These are phyloP conservation scores for Incurvaria masculella DNA, from an alignment of 2,888 invertebrate genomes.

Conservation along the genomic window DNA sequence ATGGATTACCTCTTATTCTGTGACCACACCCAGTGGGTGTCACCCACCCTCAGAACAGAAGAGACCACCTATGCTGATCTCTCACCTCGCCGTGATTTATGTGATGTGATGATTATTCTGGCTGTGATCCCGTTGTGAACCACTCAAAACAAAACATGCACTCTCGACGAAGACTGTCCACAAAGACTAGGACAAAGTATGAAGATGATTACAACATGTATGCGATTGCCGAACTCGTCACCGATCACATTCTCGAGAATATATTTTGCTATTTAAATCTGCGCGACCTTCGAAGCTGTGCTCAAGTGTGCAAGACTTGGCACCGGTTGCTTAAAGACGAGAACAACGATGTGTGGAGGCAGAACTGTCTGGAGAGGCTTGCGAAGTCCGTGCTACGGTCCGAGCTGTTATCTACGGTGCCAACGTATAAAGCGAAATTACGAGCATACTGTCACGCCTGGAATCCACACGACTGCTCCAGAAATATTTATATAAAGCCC, in stretches of 20 bases:
- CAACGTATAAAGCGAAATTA: constrained; percentile 90
- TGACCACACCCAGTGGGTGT: no score
- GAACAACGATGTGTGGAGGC: constrained; percentile 94
- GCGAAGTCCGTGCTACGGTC: constrained; percentile 85
- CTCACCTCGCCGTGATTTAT: no score
- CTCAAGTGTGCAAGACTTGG: constrained; percentile 93
- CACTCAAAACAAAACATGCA: no score
- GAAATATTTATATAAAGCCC: constrained; percentile 94
- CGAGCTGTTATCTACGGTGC: constrained; percentile 82
- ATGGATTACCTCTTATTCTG: no score
- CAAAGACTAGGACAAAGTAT: constrained; percentile 5
- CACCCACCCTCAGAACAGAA: no score
- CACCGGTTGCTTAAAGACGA: constrained; percentile 86
- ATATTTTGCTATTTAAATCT: constrained; percentile 90
- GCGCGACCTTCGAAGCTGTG: constrained; percentile 83
- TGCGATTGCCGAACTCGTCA: constrained; percentile 61
- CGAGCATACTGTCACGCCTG: constrained; percentile 93
- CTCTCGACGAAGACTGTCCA: not conserved
- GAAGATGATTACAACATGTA: constrained; percentile 47
- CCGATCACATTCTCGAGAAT: constrained; percentile 81
- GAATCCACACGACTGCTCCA: constrained; percentile 96
- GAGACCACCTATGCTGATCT: no score
- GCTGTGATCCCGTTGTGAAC: no score
- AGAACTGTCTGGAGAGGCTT: constrained; percentile 82
- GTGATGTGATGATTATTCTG: no score